Evolutionary conservation across 1,140 invertebrate species (phyloP).

Genomic region (Leguminivora glycinivorella): DNA sequence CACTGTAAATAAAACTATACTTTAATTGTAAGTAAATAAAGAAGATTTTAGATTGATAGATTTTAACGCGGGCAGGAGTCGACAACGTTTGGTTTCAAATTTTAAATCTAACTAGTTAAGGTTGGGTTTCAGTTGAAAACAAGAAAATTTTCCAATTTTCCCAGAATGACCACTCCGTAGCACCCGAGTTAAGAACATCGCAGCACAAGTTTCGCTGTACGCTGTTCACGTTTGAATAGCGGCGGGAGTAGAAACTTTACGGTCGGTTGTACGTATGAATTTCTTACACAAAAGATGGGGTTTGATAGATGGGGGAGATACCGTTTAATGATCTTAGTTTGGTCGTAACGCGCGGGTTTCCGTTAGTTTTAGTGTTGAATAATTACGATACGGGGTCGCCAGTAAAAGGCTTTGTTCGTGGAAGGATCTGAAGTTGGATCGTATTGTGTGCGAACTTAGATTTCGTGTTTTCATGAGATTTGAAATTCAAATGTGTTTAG

Average conservation of each 20-base stretch:
- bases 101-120: slow-evolving; percentile 35
- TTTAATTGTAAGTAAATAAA: slow-evolving; percentile 31
- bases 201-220: slow-evolving; percentile 72
- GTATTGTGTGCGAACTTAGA: background rate
- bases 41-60: slow-evolving; percentile 10
- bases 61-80: slow-evolving; percentile 40
- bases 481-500: background rate
- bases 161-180: slow-evolving; percentile 64
- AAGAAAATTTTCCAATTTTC: slow-evolving; percentile 69
- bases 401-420: slow-evolving; percentile 17
- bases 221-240: slow-evolving; percentile 68
- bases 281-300: slow-evolving; percentile 74
- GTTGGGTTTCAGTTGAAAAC: slow-evolving; percentile 40
- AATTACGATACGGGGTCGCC: slow-evolving; percentile 20
- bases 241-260: slow-evolving; percentile 70
- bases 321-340: slow-evolving; percentile 77
- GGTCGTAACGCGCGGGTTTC: slow-evolving; percentile 73
- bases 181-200: slow-evolving; percentile 74
- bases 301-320: slow-evolving; percentile 71
- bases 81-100: slow-evolving; percentile 38
- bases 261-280: slow-evolving; percentile 61
- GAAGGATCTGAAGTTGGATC: slow-evolving; percentile 1
- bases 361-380: slow-evolving; percentile 45
- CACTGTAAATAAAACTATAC: slow-evolving; percentile 39
- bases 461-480: slow-evolving; percentile 1